Conservation (phyloP, 2,113 vertebrate species). For the Psephotus haematonotus region DNA sequence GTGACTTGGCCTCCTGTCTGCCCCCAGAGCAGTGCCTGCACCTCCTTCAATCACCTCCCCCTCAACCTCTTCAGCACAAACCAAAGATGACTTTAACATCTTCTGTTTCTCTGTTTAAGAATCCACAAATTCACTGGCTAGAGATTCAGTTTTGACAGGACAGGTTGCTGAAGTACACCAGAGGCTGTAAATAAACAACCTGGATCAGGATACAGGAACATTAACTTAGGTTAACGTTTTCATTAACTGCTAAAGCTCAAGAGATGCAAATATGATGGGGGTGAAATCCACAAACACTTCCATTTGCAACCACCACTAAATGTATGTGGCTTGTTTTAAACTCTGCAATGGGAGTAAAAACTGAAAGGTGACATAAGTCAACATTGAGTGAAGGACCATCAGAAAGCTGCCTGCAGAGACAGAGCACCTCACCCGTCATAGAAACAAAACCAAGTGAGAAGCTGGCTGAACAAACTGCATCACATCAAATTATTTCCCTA, state of each 20-base stretch:
- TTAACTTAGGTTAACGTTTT: fast-evolving
- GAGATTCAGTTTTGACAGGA: background rate
- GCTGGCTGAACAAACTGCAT: background rate
- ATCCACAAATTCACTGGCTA: background rate
- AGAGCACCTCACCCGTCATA: background rate
- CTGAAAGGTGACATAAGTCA: background rate
- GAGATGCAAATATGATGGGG: background rate
- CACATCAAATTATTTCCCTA: background rate
- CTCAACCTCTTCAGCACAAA: background rate
- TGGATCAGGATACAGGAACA: background rate
- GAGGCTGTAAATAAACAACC: background rate
- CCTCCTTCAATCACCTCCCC: background rate
- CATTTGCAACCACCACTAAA: background rate
- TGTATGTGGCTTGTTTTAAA: background rate
- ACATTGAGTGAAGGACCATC: fast-evolving
- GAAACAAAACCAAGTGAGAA: background rate
- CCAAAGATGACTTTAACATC: background rate
- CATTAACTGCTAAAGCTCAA: background rate
- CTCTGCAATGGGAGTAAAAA: background rate
- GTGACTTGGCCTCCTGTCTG: background rate
- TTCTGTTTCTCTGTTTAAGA: background rate
- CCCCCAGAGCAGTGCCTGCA: background rate
- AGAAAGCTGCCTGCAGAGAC: background rate
- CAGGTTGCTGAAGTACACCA: background rate
- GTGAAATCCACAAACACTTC: background rate